Conservation (phyloP, 2,113 vertebrate genomes). For the Dascyllus trimaculatus region DNA sequence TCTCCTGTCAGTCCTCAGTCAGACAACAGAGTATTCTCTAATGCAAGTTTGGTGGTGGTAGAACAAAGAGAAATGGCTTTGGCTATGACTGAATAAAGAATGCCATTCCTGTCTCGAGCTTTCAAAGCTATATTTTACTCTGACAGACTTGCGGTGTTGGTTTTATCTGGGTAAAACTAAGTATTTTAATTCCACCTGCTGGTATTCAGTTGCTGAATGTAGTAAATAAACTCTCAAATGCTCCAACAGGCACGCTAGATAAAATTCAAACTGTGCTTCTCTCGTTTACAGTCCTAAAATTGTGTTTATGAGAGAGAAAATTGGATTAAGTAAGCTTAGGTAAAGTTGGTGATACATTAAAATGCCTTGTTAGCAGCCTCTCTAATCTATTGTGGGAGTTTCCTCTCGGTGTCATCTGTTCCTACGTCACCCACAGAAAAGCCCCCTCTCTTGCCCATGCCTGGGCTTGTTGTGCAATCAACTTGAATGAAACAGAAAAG, state of each 20-base stretch:
- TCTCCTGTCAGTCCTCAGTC: slow-evolving; percentile 63
- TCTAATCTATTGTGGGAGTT: slow-evolving; percentile 53
- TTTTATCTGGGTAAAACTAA: slow-evolving; percentile 44
- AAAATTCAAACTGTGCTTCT: slow-evolving; percentile 20
- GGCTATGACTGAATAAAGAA: slow-evolving; percentile 51
- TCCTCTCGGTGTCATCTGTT: slow-evolving; percentile 46
- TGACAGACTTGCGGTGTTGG: slow-evolving; percentile 25
- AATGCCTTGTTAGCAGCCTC: slow-evolving; percentile 20
- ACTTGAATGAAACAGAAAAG: slow-evolving; percentile 62
- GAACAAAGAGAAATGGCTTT: slow-evolving; percentile 62
- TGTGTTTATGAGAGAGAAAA: slow-evolving; percentile 15
- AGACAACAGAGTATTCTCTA: slow-evolving; percentile 44
- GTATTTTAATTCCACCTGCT: slow-evolving; percentile 44
- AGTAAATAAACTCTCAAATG: slow-evolving; percentile 36
- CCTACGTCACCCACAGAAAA: slow-evolving; percentile 58
- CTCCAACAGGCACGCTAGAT: slow-evolving; percentile 3
- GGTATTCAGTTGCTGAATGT: slow-evolving; percentile 16
- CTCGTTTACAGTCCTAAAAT: slow-evolving; percentile 33
- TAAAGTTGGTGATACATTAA: slow-evolving; percentile 43
- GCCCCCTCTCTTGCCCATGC: slow-evolving; percentile 43
- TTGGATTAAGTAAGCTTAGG: slow-evolving; percentile 44
- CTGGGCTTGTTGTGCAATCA: slow-evolving; percentile 67
- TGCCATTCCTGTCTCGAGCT: slow-evolving; percentile 25
- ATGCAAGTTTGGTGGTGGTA: slow-evolving; percentile 58
- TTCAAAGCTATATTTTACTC: slow-evolving; percentile 46